A percentile compares a stretch with the other conserved stretches of the same genome.
Evolutionary conservation across 2,113 vertebrate species (phyloP).

Genomic region (Trinectes maculatus): DNA sequence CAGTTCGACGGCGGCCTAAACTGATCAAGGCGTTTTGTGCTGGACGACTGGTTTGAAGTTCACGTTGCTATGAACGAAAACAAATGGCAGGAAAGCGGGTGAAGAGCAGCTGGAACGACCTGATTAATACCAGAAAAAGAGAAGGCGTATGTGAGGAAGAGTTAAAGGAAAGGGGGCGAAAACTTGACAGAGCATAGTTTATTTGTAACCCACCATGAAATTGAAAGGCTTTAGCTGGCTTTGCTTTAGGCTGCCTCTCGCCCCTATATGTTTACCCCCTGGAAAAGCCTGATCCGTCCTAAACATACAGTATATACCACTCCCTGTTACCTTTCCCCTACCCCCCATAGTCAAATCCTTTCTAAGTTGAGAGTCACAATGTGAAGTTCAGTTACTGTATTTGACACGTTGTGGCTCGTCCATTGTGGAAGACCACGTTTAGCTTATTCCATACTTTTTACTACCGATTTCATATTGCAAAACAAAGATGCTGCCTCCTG

Average conservation of each 20-base stretch:
- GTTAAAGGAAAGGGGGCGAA: slow-evolving; percentile 57
- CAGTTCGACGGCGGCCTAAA: slow-evolving; percentile 38
- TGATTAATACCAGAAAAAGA: slow-evolving; percentile 78
- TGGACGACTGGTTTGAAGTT: slow-evolving; percentile 62
- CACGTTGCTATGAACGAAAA: slow-evolving; percentile 69
- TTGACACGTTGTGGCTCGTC: neutral
- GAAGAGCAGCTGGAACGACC: slow-evolving; percentile 71
- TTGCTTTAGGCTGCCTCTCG: slow-evolving; percentile 62
- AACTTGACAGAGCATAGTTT: slow-evolving; percentile 74
- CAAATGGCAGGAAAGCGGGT: slow-evolving; percentile 68
- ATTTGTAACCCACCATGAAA: slow-evolving; percentile 84
- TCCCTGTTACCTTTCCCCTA: neutral
- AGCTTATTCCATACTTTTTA: no score
- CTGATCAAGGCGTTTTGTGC: slow-evolving; percentile 47
- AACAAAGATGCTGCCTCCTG: slow-evolving; percentile 25
- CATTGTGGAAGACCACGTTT: no score
- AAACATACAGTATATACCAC: slow-evolving; percentile 23
- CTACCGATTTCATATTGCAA: no score
- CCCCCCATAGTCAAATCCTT: neutral
- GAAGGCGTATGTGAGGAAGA: slow-evolving; percentile 50
- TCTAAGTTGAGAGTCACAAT: neutral
- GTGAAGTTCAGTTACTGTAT: neutral
- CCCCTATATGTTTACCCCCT: slow-evolving; percentile 57
- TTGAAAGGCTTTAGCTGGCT: slow-evolving; percentile 77
- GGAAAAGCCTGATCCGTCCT: slow-evolving; percentile 45